Conservation (phyloP, 1,140 invertebrate species). For the Leptinotarsa defecta region DNA sequence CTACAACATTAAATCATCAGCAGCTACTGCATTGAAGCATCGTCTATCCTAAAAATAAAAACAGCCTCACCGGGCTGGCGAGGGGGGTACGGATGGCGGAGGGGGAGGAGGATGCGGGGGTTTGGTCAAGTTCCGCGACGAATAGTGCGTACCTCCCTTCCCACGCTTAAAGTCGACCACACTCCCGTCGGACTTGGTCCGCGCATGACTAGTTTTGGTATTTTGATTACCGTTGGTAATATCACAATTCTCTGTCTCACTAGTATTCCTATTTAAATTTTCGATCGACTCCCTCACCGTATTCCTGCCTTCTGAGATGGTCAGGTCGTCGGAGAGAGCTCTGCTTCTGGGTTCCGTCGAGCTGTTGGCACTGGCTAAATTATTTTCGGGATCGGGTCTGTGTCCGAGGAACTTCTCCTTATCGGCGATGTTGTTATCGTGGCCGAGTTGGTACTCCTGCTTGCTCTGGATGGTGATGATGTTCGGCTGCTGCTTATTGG, state of each 20-base stretch:
- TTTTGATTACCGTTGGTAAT: constrained; percentile 37
- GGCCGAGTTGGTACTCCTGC: constrained; percentile 46
- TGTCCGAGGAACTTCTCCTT: constrained; percentile 52
- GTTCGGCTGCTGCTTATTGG: constrained; percentile 53
- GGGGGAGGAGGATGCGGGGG: constrained; percentile 54
- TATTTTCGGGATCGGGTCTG: constrained; percentile 6
- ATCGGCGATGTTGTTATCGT: constrained; percentile 45
- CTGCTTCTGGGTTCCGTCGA: neutral
- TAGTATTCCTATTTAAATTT: constrained; percentile 40
- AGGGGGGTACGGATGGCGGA: constrained; percentile 50
- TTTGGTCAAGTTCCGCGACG: constrained; percentile 50
- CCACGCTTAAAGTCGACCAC: constrained; percentile 43
- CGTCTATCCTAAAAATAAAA: neutral
- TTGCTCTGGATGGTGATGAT: constrained; percentile 49
- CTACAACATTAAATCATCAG: neutral
- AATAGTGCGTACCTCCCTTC: constrained; percentile 21
- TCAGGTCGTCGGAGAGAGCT: neutral
- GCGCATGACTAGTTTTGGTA: constrained; percentile 46
- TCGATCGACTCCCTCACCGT: constrained; percentile 37
- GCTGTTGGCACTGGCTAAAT: constrained; percentile 15
- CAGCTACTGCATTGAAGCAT: neutral
- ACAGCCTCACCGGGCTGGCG: constrained; percentile 35
- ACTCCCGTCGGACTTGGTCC: constrained; percentile 53
- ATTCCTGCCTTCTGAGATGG: neutral
- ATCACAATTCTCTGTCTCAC: constrained; percentile 29